phyloP scores from a whole-genome alignment of 2,113 vertebrate species.

The Myxocyprinus asiaticus region DNA sequence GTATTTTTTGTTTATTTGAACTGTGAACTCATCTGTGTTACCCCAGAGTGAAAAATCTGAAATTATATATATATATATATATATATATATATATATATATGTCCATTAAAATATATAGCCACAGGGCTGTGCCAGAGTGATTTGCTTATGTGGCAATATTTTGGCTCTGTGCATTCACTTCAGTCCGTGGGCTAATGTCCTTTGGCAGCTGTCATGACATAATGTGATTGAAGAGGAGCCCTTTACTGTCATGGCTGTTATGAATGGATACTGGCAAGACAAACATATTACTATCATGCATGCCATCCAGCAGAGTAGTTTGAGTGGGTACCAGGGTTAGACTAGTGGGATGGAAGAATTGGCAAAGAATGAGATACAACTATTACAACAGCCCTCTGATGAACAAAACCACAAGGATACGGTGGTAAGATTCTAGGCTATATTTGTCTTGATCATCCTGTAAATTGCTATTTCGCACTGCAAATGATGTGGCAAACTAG shows the following conservation, averaged over 20 bases:
- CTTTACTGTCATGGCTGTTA: constrained; percentile 37
- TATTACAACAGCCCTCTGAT: constrained; percentile 41
- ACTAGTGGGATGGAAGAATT: constrained; percentile 19
- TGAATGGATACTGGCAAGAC: constrained; percentile 34
- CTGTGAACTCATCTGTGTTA: too few relatives aligned
- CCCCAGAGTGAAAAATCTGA: too few relatives aligned
- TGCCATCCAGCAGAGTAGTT: constrained; percentile 34
- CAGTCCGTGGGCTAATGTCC: neutral
- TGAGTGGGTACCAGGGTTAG: constrained; percentile 12
- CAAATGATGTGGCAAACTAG: too few relatives aligned
- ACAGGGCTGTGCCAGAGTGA: too few relatives aligned
- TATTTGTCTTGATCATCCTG: neutral
- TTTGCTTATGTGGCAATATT: too few relatives aligned
- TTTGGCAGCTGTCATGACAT: constrained; percentile 21
- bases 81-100: too few relatives aligned
- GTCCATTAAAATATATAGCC: too few relatives aligned
- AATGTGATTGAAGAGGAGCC: constrained; percentile 43
- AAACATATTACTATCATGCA: constrained; percentile 2
- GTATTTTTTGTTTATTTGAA: neutral
- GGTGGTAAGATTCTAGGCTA: neutral
- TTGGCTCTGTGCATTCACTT: too few relatives aligned
- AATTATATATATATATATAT: too few relatives aligned
- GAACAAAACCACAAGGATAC: neutral
- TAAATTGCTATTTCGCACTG: too few relatives aligned
- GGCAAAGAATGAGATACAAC: constrained; percentile 57